Conservation (phyloP, 2,113 vertebrate genomes). For the Garra rufa region DNA sequence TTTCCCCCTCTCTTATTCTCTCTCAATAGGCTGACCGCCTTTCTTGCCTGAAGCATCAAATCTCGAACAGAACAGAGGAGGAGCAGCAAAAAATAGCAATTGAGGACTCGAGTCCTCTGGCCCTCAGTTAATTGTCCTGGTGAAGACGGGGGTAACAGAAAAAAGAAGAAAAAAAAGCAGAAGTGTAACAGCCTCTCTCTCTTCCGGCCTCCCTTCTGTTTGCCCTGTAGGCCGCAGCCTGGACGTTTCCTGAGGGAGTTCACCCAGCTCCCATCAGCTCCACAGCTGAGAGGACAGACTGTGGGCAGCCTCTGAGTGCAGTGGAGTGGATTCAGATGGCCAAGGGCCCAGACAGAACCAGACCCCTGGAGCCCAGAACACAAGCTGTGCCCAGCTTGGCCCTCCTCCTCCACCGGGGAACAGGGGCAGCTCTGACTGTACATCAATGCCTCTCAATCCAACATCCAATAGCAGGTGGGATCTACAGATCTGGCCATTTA, state of each 20-base stretch:
- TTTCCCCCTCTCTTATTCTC: background rate
- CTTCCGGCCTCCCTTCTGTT: constrained; percentile 73
- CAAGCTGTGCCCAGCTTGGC: constrained; percentile 77
- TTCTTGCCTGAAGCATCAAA: constrained; percentile 6
- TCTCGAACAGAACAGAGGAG: constrained; percentile 37
- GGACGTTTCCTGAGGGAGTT: constrained; percentile 74
- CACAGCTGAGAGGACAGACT: constrained; percentile 79
- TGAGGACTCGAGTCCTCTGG: background rate
- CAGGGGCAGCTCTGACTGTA: constrained; percentile 16
- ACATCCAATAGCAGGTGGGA: constrained; percentile 39
- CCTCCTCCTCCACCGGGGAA: constrained; percentile 47
- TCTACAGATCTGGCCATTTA: no score
- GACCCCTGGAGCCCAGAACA: constrained; percentile 75
- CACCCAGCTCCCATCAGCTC: constrained; percentile 67
- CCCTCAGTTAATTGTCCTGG: constrained; percentile 40
- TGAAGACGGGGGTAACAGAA: background rate
- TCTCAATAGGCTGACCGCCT: background rate
- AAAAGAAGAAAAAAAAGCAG: constrained; percentile 32
- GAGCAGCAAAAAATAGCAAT: constrained; percentile 35
- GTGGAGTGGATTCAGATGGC: constrained; percentile 54
- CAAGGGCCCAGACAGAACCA: constrained; percentile 63
- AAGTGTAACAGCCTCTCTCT: constrained; percentile 56
- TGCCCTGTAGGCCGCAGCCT: constrained; percentile 76
- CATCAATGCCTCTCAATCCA: constrained; percentile 39
- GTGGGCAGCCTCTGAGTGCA: constrained; percentile 65